Evolutionary conservation across 2,888 invertebrate species (phyloP).

Genomic region (Gryllus longicercus): DNA sequence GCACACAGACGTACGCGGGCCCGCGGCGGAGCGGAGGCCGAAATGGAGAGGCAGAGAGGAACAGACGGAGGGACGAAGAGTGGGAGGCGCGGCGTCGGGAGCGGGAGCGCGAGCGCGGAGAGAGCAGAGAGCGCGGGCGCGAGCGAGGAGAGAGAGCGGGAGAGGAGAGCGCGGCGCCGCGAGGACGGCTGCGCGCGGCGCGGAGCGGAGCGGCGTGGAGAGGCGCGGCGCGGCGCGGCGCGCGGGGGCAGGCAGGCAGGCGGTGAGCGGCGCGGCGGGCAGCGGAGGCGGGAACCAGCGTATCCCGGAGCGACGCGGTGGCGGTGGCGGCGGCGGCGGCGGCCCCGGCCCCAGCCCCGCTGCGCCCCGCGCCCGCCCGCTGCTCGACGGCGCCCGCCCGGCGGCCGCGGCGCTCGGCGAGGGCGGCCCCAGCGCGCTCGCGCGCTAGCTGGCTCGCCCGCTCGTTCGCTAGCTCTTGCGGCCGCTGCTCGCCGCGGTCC

Average conservation of each 20-base stretch:
- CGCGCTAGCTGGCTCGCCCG: not conserved
- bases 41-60: not conserved
- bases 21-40: not conserved
- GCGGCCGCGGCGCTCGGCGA: not conserved
- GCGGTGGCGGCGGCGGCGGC: not conserved
- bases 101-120: not conserved
- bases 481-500: no score
- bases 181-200: not conserved
- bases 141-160: not conserved
- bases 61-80: slow-evolving; percentile 8
- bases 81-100: not conserved
- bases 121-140: not conserved
- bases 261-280: not conserved
- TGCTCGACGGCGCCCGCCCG: not conserved
- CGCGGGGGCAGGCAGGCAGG: not conserved
- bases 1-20: not conserved
- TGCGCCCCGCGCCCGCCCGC: not conserved
- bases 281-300: slow-evolving; percentile 2
- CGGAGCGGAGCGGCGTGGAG: not conserved
- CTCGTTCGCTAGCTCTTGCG: not conserved
- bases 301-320: not conserved
- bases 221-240: not conserved
- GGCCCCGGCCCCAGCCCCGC: not conserved
- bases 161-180: not conserved
- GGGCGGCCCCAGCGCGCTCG: not conserved